phyloP scores from a whole-genome alignment of 2,797 vertebrate species.

The Ciconia nigra region DNA sequence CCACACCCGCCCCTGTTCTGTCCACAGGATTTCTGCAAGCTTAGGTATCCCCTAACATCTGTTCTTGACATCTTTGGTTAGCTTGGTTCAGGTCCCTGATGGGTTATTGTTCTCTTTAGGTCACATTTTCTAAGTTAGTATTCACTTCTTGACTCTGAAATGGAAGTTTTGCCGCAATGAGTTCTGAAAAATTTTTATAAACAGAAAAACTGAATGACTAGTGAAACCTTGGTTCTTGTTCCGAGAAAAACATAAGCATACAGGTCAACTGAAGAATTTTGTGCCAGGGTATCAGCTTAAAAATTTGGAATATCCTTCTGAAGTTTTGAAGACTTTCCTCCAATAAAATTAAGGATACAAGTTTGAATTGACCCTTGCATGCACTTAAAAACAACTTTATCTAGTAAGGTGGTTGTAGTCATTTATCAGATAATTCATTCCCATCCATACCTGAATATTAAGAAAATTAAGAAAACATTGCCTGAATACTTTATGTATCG shows the following conservation, averaged over 20 bases:
- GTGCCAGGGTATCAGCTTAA: neutral
- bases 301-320: neutral
- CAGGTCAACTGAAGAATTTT: neutral
- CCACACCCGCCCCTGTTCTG: neutral
- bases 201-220: neutral
- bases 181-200: neutral
- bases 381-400: neutral
- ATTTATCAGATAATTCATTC: neutral
- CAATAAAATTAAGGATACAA: neutral
- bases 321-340: neutral
- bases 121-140: neutral
- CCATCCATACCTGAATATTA: neutral
- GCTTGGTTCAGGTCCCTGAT: too few relatives aligned
- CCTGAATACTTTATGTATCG: neutral
- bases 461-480: neutral
- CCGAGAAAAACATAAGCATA: accelerated
- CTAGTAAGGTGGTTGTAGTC: neutral
- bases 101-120: neutral
- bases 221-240: neutral
- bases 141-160: neutral
- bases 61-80: too few relatives aligned
- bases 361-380: neutral
- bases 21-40: neutral
- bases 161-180: neutral
- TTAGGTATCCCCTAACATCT: neutral